phyloP scores from a whole-genome alignment of 2,888 invertebrate genomes.

The Zelleria hepariella region DNA sequence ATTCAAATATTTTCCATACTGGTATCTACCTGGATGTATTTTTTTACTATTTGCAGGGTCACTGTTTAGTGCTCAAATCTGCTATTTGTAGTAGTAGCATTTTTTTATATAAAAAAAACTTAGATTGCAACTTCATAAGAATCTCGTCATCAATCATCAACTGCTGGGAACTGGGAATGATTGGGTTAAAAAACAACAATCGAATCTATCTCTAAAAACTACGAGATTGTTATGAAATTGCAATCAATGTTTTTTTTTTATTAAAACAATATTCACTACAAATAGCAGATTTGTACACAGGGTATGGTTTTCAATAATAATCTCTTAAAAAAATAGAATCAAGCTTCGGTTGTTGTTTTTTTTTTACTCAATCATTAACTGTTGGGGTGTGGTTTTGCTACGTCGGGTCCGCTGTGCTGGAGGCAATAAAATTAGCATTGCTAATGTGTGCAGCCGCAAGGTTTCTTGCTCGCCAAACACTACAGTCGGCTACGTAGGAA shows the following conservation, averaged over 20 bases:
- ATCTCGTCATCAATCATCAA: too few relatives aligned
- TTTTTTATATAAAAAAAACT: too few relatives aligned
- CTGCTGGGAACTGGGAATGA: too few relatives aligned
- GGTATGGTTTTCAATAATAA: too few relatives aligned
- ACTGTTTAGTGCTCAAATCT: neutral
- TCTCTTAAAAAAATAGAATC: neutral
- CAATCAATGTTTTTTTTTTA: too few relatives aligned
- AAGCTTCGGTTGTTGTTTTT: neutral
- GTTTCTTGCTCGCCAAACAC: slow-evolving; percentile 11
- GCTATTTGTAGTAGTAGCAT: too few relatives aligned
- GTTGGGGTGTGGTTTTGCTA: neutral
- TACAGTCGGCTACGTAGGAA: slow-evolving; percentile 9
- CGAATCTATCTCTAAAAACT: too few relatives aligned
- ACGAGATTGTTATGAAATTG: too few relatives aligned
- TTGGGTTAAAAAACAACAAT: too few relatives aligned
- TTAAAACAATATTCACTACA: too few relatives aligned
- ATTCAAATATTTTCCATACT: neutral
- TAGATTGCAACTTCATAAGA: too few relatives aligned
- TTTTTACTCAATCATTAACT: neutral
- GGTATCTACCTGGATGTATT: neutral
- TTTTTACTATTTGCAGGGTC: neutral
- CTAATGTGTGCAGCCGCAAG: slow-evolving; percentile 9
- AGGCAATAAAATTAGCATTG: slow-evolving; percentile 11
- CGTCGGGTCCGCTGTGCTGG: neutral
- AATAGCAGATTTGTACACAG: too few relatives aligned